These are phyloP conservation scores for Dinoponera quadriceps DNA, from an alignment of 1,140 invertebrate genomes.

Conservation along the genomic window DNA sequence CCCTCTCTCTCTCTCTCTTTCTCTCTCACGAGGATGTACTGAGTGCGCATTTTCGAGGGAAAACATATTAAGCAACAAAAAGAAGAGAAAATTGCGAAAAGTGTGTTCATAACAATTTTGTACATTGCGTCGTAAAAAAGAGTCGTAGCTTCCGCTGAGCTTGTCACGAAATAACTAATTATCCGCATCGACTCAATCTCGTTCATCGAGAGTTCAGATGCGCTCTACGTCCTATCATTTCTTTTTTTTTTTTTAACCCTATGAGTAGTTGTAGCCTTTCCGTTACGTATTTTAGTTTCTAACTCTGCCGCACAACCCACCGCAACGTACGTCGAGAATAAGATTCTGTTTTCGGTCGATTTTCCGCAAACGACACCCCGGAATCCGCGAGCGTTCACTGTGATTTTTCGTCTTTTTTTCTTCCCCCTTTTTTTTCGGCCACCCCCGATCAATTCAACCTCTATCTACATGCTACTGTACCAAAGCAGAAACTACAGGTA, in stretches of 20 bases:
- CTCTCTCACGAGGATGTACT: slow-evolving; percentile 14
- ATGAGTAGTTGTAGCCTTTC: slow-evolving; percentile 66
- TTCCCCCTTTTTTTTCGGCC: neutral
- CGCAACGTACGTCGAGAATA: slow-evolving; percentile 17
- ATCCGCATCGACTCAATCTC: slow-evolving; percentile 45
- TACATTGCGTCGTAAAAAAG: slow-evolving; percentile 54
- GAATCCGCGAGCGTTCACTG: slow-evolving; percentile 42
- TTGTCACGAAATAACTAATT: slow-evolving; percentile 10
- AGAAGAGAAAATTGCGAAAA: slow-evolving; percentile 1
- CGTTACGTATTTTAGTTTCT: slow-evolving; percentile 71
- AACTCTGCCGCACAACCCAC: slow-evolving; percentile 37
- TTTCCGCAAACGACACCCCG: slow-evolving; percentile 44
- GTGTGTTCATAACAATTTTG: slow-evolving; percentile 39
- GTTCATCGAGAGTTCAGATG: slow-evolving; percentile 40
- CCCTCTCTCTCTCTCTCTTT: neutral
- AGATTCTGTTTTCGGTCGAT: slow-evolving; percentile 47
- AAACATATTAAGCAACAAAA: slow-evolving; percentile 31
- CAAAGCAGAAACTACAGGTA: slow-evolving; percentile 71
- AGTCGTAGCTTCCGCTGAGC: neutral
- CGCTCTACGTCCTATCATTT: slow-evolving; percentile 52
- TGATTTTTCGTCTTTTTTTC: neutral
- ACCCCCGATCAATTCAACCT: slow-evolving; percentile 70
- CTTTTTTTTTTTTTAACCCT: slow-evolving; percentile 60
- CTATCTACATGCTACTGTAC: slow-evolving; percentile 72
- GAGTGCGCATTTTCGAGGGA: slow-evolving; percentile 55